phyloP scores from a whole-genome alignment of 2,113 vertebrate species.

The Semnopithecus entellus region DNA sequence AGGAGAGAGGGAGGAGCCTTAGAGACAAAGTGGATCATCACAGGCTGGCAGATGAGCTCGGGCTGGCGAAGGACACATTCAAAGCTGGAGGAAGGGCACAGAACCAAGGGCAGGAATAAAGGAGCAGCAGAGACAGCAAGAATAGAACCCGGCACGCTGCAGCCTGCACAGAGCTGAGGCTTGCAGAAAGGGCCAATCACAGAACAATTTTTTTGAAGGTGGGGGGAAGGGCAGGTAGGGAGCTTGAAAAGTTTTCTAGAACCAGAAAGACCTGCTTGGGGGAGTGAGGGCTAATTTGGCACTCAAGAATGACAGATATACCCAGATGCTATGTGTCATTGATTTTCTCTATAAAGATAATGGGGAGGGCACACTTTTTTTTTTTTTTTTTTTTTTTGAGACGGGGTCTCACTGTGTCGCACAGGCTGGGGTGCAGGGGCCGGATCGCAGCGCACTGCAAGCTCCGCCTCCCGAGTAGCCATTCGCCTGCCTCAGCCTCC shows the following conservation, averaged over 20 bases:
- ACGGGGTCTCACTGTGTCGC: no score
- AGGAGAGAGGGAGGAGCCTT: conserved; percentile 46
- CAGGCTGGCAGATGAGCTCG: conserved; percentile 7
- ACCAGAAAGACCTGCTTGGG: not conserved
- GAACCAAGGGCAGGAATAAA: conserved; percentile 53
- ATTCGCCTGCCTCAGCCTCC: no score
- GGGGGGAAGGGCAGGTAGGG: not conserved
- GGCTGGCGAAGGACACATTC: not conserved
- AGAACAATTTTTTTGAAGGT: not conserved
- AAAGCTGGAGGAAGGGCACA: conserved; percentile 49
- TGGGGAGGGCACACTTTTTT: not conserved
- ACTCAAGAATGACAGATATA: not conserved
- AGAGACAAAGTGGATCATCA: not conserved
- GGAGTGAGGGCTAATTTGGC: not conserved
- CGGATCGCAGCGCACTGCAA: no score
- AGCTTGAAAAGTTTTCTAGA: not conserved
- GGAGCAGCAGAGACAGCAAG: not conserved
- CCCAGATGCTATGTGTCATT: not conserved
- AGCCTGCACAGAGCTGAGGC: not conserved
- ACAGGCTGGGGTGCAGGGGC: no score
- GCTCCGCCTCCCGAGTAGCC: no score
- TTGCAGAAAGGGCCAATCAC: not conserved
- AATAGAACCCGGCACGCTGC: not conserved
- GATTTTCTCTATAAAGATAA: not conserved
- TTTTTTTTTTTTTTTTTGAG: not conserved